Percentiles rank a stretch among this genome's conserved stretches.
Evolutionary conservation across 2,797 vertebrate genomes (phyloP).

Genomic region (Sebastes baramenuke): DNA sequence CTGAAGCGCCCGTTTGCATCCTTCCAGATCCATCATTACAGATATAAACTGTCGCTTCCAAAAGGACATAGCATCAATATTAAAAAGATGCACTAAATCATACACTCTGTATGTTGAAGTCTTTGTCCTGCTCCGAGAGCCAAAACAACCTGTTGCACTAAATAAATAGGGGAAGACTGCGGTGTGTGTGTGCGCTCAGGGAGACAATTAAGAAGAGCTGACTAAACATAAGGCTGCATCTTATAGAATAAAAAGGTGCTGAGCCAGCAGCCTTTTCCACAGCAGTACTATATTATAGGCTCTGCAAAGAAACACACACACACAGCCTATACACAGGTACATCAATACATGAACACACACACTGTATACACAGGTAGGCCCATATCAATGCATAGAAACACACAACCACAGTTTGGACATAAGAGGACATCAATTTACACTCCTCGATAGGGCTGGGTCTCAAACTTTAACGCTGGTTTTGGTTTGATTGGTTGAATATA

Average conservation of each 20-base stretch:
- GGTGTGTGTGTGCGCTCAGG: not conserved
- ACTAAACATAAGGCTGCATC: conserved; percentile 60
- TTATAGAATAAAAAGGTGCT: conserved; percentile 53
- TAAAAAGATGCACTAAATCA: conserved; percentile 5
- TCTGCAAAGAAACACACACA: conserved; percentile 17
- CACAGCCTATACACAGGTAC: not conserved
- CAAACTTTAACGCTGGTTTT: not conserved
- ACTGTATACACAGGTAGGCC: not conserved
- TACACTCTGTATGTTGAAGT: not conserved
- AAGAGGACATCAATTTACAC: not conserved
- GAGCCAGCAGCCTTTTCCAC: conserved; percentile 50
- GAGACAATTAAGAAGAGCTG: conserved; percentile 59
- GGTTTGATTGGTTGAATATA: not conserved
- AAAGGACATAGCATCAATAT: not conserved
- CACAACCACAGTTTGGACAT: not conserved
- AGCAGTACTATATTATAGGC: not conserved
- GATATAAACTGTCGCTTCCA: not conserved
- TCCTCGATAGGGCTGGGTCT: not conserved
- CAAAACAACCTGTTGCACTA: conserved; percentile 58
- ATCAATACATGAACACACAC: not conserved
- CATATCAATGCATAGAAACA: not conserved
- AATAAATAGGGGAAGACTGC: conserved; percentile 7
- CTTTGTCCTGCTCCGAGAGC: conserved; percentile 8
- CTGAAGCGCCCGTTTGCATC: not conserved
- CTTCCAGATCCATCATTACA: conserved; percentile 10